Base-by-base conservation (phyloP, 2,113 vertebrate genomes). In the Megaceryle maxima region DNA sequence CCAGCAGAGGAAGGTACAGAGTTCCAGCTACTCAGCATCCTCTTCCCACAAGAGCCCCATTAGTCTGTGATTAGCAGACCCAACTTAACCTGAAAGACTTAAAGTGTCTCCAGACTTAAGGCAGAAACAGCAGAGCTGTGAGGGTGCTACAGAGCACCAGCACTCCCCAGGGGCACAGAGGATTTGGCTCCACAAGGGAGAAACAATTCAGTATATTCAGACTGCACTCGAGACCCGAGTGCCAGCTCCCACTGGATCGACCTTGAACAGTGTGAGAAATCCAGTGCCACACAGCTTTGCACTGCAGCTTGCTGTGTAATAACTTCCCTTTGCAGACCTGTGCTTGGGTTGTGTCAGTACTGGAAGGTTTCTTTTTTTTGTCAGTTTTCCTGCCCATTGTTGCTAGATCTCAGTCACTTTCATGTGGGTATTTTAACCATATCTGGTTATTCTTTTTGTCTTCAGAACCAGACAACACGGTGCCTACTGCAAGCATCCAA, bases 391-490 rank as follows among this genome's bases (percentile, higher is more conserved):
- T 76, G 37, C 11, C 56, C 25, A 13, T 55, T 88, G 91, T 93
- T 84, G 41, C 69, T 55, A 69, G 55, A 26, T 88, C 53, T 91
- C 67, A 56, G 1, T 88, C 66, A 69, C 62, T 82, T 83, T 90
- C 60, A 20, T 1, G 69, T 25, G 53, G 3, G 76, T 63, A 55
- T 91, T 95, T 87, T 82, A 87, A 63, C 53, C 62, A 0, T 73
- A 93, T 89, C 90, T 91, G 80, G 76, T 96, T 95, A 87, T 83
- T 28, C 88, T 46, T 88, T 20, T 87, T 91, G 83, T 89, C 66
- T 87, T 73, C 87, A 56, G 53, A 88, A 57, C 53, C 62, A 96
- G 86, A 94, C 80, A 87, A 89, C n/a, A 6, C 1, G 56, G 94
- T 92, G 96, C 96, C 95, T 91, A 31, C 6, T 64, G 48, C 77